These are phyloP conservation scores for Tragelaphus scriptus DNA, from an alignment of 2,113 vertebrate genomes.

Conservation along the genomic window DNA sequence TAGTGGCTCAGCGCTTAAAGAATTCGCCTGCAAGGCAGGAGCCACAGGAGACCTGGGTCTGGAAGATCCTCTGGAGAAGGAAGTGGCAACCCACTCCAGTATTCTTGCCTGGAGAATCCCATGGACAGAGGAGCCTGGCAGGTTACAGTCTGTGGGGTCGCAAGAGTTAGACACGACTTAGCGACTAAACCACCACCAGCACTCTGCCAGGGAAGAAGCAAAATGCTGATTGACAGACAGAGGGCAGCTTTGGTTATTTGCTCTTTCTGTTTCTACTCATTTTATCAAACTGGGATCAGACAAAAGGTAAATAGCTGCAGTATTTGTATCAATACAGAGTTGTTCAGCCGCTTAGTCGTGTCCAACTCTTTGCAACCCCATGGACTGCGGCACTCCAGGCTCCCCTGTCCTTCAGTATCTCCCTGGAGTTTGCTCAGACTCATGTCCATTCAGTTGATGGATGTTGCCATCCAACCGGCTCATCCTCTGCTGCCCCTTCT, in stretches of 20 bases:
- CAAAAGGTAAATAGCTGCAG: not conserved
- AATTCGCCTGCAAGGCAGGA: not conserved
- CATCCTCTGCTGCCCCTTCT: not conserved
- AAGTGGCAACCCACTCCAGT: not conserved
- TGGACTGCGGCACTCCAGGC: not conserved
- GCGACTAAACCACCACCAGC: not conserved
- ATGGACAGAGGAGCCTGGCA: not conserved
- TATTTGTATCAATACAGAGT: not conserved
- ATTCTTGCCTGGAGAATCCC: not conserved
- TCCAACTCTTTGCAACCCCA: not conserved
- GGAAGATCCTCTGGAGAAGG: not conserved
- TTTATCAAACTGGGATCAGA: not conserved
- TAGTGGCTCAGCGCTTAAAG: not conserved
- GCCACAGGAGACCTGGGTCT: not conserved
- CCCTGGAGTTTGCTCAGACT: not conserved
- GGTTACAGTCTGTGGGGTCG: accelerated
- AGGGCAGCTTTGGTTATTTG: not conserved
- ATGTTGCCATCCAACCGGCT: not conserved
- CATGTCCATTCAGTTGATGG: not conserved
- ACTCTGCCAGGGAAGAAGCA: not conserved
- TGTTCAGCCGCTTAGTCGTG: not conserved
- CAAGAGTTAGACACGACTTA: not conserved
- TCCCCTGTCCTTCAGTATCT: not conserved
- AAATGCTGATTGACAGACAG: not conserved
- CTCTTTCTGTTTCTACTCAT: not conserved